Base-by-base conservation (phyloP, 1,140 invertebrate genomes). In the Orius laevigatus region DNA sequence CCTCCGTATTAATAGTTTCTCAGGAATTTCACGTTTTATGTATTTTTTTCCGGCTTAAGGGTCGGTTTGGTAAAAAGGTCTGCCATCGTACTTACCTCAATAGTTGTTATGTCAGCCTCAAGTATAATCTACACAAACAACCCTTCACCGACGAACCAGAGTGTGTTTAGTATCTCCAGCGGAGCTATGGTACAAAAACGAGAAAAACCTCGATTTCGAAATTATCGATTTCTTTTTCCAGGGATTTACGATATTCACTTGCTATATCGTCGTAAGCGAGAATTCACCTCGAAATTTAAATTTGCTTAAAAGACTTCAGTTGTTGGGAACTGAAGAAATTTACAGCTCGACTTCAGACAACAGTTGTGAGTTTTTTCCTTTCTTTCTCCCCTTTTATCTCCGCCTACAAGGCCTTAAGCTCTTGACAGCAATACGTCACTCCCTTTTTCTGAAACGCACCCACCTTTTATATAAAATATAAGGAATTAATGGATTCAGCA, bases 91-190 rank as follows among this genome's bases (percentile, higher is more conserved):
- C 68, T 76, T 55, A 61, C 69, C 50, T 62, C 69, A 45, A 72
- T 74, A 47, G 63, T 75, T 19, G 61, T 66, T 39, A 70, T 70
- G 62, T 70, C 72, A 53, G 63, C 68, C 33, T 66, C 71, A 48
- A 75, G 73, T 52, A 67, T 77, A 48, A 65, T 72, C 55, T 75
- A 75, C 58, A 68, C 74, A 55, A 77, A 76, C 66, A 66, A 69
- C 41, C 64, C 63, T 42, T 66, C 70, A 52, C 63, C 68, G 52
- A 65, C 69, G 53, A 70, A 66, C 58, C 70, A 71, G 55, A 75
- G 76, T 56, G 59, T 71, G 48, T 75, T 77, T 51, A 70, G 71
- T 49, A 65, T 71, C 45, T 62, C 70, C 44, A 70, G 72, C 54
- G 70, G 69, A 50, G 59, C 70, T 50, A 57, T 76, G 64, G 74